These are phyloP conservation scores for Hedychridium roseum DNA, from an alignment of 2,888 invertebrate species.

Conservation along the genomic window DNA sequence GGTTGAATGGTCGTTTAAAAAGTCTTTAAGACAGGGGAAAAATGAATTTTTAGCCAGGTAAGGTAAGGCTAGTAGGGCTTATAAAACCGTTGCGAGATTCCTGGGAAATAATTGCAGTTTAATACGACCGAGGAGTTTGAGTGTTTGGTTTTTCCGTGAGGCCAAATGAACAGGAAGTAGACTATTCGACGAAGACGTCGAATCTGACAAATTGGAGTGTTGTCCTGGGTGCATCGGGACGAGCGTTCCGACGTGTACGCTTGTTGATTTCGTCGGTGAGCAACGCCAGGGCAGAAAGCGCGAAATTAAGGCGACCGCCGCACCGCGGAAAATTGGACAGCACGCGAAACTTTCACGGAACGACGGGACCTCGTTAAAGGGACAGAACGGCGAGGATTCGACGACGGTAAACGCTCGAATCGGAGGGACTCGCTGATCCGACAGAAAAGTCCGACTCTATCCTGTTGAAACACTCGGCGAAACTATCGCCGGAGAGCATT, in stretches of 20 bases:
- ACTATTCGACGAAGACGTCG: neutral
- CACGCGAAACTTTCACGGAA: conserved; percentile 43
- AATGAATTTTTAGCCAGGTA: no score
- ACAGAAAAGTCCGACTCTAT: neutral
- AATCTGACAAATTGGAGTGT: neutral
- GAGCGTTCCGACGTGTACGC: no score
- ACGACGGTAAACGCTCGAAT: neutral
- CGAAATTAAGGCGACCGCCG: conserved; percentile 49
- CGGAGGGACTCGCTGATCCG: neutral
- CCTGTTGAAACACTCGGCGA: neutral
- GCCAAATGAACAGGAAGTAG: no score
- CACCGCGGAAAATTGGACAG: conserved; percentile 40
- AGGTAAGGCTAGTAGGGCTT: no score
- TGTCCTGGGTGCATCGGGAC: no score
- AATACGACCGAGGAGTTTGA: no score
- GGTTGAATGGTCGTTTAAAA: no score
- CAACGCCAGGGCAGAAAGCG: conserved; percentile 50
- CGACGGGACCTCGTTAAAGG: conserved; percentile 30
- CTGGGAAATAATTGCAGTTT: no score
- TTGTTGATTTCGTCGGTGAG: conserved; percentile 24
- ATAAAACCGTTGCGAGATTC: no score
- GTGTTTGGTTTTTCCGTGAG: no score
- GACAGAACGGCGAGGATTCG: conserved; percentile 3
- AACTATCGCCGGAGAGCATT: no score
- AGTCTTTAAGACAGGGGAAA: no score